Base-by-base conservation (phyloP, 2,888 invertebrate genomes). In the Leptinotarsa rubiginosa region DNA sequence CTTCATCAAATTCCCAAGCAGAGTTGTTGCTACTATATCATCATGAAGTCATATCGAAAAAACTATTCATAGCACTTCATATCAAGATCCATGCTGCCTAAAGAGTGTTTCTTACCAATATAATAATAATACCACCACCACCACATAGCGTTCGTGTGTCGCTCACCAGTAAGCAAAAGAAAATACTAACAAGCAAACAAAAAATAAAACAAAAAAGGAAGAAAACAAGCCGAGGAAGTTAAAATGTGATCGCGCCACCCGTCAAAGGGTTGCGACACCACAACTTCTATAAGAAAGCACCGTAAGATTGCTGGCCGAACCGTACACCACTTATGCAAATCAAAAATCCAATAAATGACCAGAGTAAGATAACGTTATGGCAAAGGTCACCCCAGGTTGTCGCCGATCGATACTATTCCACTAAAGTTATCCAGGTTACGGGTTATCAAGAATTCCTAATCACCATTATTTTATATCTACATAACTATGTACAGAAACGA, bases 81-180 rank as follows among this genome's bases (percentile, higher is more conserved):
- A 59, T 56, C 59, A 68, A 69, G 69, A 15, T 22, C 52, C 75
- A 76, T 77, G 79, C 79, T 67, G 72, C 69, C 75, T 73, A 75
- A 66, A 68, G 41, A 69, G 69, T 69, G 59, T 47, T 47, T 80
- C 85, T 85, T 84, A 85, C 85, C 85, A 80, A 84, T 80, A 77
- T 82, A 81, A 81, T 83, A 52, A 52, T 18, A 56, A 20, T 22
- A 56, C 22, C 22, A 85, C 85, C 85, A 85, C 84, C 85, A 86
- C 86, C 85, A 85, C 83, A 84, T 83, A 65, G 77, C 80, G 62
- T 67, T 68, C 47, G 54, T 65, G 47, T 65, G 20, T 67, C 75
- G 78, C 76, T 75, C 76, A 77, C 76, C 77, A 77, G 80, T 77
- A 78, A 73, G 76, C 77, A 78, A 76, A 74, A 75, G 69, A 80